Evolutionary conservation across 2,888 invertebrate genomes (phyloP).

Genomic region (Cosmia trapezina): DNA sequence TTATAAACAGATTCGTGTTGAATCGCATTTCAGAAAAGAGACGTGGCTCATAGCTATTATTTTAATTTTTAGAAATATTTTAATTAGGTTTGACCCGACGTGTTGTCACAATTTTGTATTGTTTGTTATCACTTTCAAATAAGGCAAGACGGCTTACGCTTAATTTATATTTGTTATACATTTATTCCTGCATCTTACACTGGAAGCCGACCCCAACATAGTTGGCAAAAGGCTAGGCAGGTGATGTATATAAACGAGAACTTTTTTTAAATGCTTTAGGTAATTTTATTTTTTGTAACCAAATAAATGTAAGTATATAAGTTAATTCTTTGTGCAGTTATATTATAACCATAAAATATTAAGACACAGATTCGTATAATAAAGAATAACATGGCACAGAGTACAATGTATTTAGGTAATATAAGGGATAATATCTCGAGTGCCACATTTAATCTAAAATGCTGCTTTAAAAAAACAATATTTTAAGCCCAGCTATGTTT

Average conservation of each 20-base stretch:
- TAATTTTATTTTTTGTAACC: not conserved
- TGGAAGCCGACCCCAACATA: no score
- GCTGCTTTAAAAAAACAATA: not conserved
- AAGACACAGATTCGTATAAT: not conserved
- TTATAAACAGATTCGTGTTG: no score
- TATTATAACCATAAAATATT: slow-evolving; percentile 6
- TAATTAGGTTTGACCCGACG: no score
- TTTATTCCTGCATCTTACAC: no score
- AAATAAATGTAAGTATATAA: not conserved
- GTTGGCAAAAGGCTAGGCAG: no score
- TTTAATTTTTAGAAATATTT: no score
- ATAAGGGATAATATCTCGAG: not conserved
- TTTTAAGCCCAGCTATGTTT: not conserved
- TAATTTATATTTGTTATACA: no score
- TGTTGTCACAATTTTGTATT: no score
- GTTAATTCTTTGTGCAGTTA: not conserved
- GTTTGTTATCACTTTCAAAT: no score
- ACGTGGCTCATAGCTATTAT: no score
- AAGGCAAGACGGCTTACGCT: no score
- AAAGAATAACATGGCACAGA: not conserved
- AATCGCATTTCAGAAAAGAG: no score
- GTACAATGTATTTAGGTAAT: not conserved
- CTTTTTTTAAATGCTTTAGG: not conserved
- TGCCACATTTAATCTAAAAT: slow-evolving; percentile 6
- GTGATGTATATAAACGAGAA: not conserved